Conservation (phyloP, 2,888 invertebrate genomes). For the Eupithecia centaureata region DNA sequence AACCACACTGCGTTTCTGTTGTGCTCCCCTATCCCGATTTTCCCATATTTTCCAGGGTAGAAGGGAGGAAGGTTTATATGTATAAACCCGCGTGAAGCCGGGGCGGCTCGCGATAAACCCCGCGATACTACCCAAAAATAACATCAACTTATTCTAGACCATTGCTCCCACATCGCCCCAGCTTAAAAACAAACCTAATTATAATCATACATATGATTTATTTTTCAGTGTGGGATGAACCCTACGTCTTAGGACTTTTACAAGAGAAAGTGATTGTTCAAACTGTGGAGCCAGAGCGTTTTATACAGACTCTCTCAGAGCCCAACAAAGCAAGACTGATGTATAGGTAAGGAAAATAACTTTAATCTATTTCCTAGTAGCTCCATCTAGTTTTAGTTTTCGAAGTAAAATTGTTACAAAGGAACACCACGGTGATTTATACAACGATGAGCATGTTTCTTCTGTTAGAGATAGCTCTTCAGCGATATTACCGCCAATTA, state of each 20-base stretch:
- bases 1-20: too few relatives aligned
- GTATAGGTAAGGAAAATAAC: constrained; percentile 70
- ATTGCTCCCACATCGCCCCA: too few relatives aligned
- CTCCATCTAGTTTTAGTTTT: background rate
- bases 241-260: constrained; percentile 94
- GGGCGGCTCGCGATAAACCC: too few relatives aligned
- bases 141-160: too few relatives aligned
- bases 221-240: constrained; percentile 89
- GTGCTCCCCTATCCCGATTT: too few relatives aligned
- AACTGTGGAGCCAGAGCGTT: constrained; percentile 90
- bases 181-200: too few relatives aligned
- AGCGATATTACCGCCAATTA: background rate
- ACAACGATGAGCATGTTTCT: background rate
- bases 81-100: too few relatives aligned
- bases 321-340: constrained; percentile 89
- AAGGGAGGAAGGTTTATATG: too few relatives aligned
- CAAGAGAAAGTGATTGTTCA: constrained; percentile 93
- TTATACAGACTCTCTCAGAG: constrained; percentile 92
- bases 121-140: too few relatives aligned
- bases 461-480: background rate
- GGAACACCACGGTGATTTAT: background rate
- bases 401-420: background rate
- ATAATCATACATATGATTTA: too few relatives aligned
- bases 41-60: too few relatives aligned
- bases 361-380: background rate